Evolutionary conservation across 2,797 vertebrate genomes (phyloP), one percentile per base, ranked within the genome.

Genomic region (Sciurus carolinensis): DNA sequence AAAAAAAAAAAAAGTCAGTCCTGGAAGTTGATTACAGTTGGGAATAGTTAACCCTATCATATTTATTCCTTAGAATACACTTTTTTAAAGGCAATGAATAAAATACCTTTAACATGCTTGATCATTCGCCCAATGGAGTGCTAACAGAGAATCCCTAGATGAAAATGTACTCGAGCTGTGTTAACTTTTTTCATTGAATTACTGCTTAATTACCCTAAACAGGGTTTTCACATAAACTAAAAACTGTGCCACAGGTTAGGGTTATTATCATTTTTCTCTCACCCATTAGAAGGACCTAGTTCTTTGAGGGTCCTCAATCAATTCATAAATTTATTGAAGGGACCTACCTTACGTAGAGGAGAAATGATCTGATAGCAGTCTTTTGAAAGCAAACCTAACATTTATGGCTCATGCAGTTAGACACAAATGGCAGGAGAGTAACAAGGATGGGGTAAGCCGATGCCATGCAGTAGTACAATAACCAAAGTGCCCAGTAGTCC

Each of bases 171-270:
- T 64, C 42, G 92, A 81, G 13, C 20, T 36, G 5, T 84, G 39
- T 75, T 92, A 81, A 73, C 50, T 79, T 82, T 82, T 86, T 96
- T 85, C 28, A 79, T 87, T 93, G 79, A 97, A 82, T 85, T 75
- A 67, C 26, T 84, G 9, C 50, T 93, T 54, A 22, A 7, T 67
- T 94, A 82, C 18, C 26, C 80, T 91, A 71, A 96, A 80, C 7
- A 81, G 79, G 17, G 3, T 17, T 75, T 95, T 11, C n/a, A 93
- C 44, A 87, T 77, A 90, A 87, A 72, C 42, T 52, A 20, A 90
- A 95, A 93, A 73, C 36, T 22, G 22, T 85, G 75, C 22, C 52
- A 80, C 36, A 20, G 28, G 6, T 88, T 69, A 79, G 39, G 72
- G 36, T 90, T 52, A 24, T 77, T 36, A 33, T 94, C 50, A 83